Base-by-base conservation (phyloP, 2,888 invertebrate species). In the Callimorpha dominula region DNA sequence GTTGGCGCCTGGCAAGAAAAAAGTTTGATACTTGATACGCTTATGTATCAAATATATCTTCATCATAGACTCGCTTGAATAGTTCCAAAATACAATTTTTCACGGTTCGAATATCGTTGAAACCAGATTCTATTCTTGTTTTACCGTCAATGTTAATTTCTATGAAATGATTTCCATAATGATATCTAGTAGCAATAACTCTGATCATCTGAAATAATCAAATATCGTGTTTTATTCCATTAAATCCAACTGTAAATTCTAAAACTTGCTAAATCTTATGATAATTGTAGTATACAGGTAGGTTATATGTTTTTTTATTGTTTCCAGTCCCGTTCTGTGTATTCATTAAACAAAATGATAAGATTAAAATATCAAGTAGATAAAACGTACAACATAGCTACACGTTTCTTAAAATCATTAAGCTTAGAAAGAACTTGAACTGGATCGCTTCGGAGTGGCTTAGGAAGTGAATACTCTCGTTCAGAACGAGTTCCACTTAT, bases 401-500 rank as follows among this genome's bases (percentile, higher is more conserved):
- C 72, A 75, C 67, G 76, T 80, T 78, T 73, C 72, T 80, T 65
- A 68, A 78, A 80, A 74, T 78, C 72, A 78, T 83, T 81, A 81
- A 79, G 78, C 68, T 80, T 80, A 79, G 71, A 80, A 81, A 78
- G 76, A 78, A 77, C 77, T 82, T 78, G 71, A 85, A 84, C 74
- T 85, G 81, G 81, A 83, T 78, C 80, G 75, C 49, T 73, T 43
- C 76, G 70, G 75, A 81, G 85, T 86, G 84, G 85, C 85, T 83
- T 84, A 87, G 85, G 85, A 88, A 86, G 86, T 86, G 80, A 87
- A 87, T 87, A 87, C 87, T 87, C 85, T 86, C 79, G 88, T 88
- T 86, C 84, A 78, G 88, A 91, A 93, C 93, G 81, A 88, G 92
- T 92, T 92, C 85, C 85, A 89, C 87, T 90, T 93, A 94, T 94